These are phyloP conservation scores for Drosophila navojoa DNA, from an alignment of 1,140 invertebrate species.

Conservation along the genomic window DNA sequence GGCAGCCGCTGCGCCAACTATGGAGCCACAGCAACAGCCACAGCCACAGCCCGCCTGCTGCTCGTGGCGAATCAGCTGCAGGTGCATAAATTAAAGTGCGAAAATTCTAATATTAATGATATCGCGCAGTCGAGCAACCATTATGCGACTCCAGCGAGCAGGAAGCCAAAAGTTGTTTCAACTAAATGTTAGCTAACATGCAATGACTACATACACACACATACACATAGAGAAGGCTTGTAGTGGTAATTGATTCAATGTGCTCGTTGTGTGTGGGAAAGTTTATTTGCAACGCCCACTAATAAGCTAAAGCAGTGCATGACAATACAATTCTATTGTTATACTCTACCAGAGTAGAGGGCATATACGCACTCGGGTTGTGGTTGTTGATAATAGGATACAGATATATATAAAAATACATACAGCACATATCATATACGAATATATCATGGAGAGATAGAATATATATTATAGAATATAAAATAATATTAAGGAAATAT, in stretches of 20 bases:
- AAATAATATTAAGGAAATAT: no score
- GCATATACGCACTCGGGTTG: neutral
- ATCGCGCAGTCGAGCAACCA: conserved; percentile 50
- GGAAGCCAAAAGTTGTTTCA: conserved; percentile 65
- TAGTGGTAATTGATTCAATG: conserved; percentile 65
- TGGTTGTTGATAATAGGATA: neutral
- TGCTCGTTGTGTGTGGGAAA: conserved; percentile 67
- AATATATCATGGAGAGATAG: no score
- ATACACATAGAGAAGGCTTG: conserved; percentile 13
- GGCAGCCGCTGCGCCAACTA: conserved; percentile 26
- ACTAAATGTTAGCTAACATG: conserved; percentile 76
- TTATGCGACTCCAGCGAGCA: conserved; percentile 59
- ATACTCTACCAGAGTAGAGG: conserved; percentile 21
- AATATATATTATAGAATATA: no score
- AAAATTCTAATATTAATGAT: conserved; percentile 79
- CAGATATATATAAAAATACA: no score
- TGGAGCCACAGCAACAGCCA: neutral
- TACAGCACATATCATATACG: no score
- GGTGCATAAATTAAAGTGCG: conserved; percentile 81
- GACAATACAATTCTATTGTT: conserved; percentile 71
- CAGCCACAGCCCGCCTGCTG: conserved; percentile 16
- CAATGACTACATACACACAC: conserved; percentile 46
- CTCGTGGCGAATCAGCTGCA: conserved; percentile 71
- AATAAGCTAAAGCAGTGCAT: conserved; percentile 38
- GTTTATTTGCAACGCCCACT: conserved; percentile 76